Evolutionary conservation across 2,888 invertebrate genomes (phyloP), one percentile per base, ranked within the genome.

Genomic region (Monochamus alternatus): DNA sequence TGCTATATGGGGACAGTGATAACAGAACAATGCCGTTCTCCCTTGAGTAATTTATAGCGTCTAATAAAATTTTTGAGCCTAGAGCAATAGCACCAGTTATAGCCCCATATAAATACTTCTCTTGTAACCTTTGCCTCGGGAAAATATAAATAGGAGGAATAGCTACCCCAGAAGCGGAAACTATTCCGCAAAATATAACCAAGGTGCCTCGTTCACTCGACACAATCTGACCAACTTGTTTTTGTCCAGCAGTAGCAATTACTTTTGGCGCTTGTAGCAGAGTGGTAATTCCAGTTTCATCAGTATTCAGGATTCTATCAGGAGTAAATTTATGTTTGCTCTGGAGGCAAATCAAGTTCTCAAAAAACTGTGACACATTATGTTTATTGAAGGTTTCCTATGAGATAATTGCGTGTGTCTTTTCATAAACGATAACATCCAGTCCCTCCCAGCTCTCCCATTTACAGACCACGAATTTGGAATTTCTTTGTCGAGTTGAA

Each of bases 291-390:
- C 47, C 47, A 12, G 0, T 47, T 65, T 76, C 69, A 31, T 72
- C 69, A 9, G 77, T 63, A 31, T 71, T 71, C 9, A 22, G 7
- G 3, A 75, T 67, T 32, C 67, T 12, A 14, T 64, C 4, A n/a
- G 44, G 43, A 5, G n/a, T 9, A 43, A 64, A 44, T 43, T 44
- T 38, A 22, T 43, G 43, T 38, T 64, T 43, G n/a, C 38, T 4
- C 22, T 64, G 64, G 3, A 44, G 43, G 2, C 62, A 73, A 31
- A 43, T 43, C 64, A 68, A 69, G 51, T 75, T 75, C 38, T 77
- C 59, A 38, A 77, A 77, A 68, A 77, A 77, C 10, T 9, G 30
- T 30, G 66, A 31, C 8, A 78, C 78, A 55, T 76, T 78, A 43
- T 66, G 5, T 58, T 55, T 51, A 51, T 76, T 76, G 52, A 72